These are phyloP conservation scores for Disparrhopalites patrizii DNA, from an alignment of 2,888 invertebrate genomes.

Conservation along the genomic window DNA sequence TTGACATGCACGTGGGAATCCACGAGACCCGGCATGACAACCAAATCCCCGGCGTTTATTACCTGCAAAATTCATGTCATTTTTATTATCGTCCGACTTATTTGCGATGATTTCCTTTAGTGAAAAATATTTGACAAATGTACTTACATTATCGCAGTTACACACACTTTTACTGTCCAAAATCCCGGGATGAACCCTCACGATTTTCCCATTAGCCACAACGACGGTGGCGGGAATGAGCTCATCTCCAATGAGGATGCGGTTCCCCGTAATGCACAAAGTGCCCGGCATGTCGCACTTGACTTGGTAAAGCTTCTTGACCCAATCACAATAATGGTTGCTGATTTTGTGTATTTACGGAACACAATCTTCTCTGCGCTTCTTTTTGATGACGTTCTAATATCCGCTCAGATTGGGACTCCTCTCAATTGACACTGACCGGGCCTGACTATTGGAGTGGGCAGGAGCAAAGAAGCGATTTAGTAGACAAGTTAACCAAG, in stretches of 20 bases:
- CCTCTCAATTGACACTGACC: too few relatives aligned
- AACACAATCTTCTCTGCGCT: too few relatives aligned
- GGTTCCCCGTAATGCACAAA: conserved; percentile 30
- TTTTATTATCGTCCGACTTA: too few relatives aligned
- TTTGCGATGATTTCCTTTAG: too few relatives aligned
- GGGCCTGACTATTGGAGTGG: too few relatives aligned
- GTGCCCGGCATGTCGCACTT: not conserved
- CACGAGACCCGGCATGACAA: conserved; percentile 66
- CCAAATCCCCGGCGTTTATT: conserved; percentile 55
- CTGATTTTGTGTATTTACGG: too few relatives aligned
- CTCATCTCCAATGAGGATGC: conserved; percentile 56
- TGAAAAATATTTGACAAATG: too few relatives aligned
- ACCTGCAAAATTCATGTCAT: conserved; percentile 23
- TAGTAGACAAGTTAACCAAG: too few relatives aligned
- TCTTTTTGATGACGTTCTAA: too few relatives aligned
- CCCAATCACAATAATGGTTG: not conserved
- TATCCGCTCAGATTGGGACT: too few relatives aligned
- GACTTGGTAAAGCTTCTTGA: not conserved
- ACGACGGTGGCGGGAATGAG: conserved; percentile 61
- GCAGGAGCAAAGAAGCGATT: too few relatives aligned
- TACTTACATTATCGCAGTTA: conserved; percentile 1
- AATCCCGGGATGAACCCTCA: conserved; percentile 51
- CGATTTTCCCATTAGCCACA: conserved; percentile 58
- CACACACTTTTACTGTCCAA: not conserved
- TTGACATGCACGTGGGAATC: conserved; percentile 72